Percentiles rank a stretch among this genome's conserved stretches.
Evolutionary conservation across 2,888 invertebrate genomes (phyloP).

Genomic region (Andricus quercusramuli): DNA sequence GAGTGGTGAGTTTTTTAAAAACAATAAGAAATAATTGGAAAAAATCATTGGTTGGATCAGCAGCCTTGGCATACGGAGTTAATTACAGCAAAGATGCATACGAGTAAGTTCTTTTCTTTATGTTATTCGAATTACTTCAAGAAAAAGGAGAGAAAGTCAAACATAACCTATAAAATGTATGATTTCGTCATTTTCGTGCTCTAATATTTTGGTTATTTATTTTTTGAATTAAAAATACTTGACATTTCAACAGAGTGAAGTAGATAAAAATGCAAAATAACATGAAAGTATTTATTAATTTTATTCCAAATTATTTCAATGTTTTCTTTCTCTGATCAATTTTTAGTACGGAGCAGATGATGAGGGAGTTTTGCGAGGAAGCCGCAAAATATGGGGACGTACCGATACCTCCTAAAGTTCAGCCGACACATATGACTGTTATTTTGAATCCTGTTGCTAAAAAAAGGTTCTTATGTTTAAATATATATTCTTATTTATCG

Average conservation of each 20-base stretch:
- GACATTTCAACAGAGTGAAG: background rate
- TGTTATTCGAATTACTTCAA: constrained; percentile 32
- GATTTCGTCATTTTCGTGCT: background rate
- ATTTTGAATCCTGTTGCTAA: constrained; percentile 95
- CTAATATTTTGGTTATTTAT: constrained; percentile 25
- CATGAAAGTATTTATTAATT: background rate
- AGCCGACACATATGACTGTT: constrained; percentile 89
- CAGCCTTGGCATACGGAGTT: constrained; percentile 85
- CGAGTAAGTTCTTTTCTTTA: constrained; percentile 82
- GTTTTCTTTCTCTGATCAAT: background rate
- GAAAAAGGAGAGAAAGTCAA: background rate
- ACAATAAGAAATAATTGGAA: constrained; percentile 93
- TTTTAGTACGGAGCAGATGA: constrained; percentile 86
- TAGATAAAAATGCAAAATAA: background rate
- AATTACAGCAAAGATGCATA: constrained; percentile 86
- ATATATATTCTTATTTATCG: background rate
- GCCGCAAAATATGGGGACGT: constrained; percentile 87
- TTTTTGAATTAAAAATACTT: constrained; percentile 43
- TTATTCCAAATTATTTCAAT: background rate
- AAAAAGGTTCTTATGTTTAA: constrained; percentile 80
- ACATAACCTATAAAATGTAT: constrained; percentile 14
- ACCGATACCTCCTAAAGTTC: constrained; percentile 81
- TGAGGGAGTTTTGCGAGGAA: constrained; percentile 89
- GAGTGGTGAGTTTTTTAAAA: constrained; percentile 83
- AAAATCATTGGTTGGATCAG: constrained; percentile 87